A percentile compares a stretch with the other conserved stretches of the same genome.
These are phyloP conservation scores for Drosophila algonquin DNA, from an alignment of 2,888 invertebrate species.

Conservation along the genomic window DNA sequence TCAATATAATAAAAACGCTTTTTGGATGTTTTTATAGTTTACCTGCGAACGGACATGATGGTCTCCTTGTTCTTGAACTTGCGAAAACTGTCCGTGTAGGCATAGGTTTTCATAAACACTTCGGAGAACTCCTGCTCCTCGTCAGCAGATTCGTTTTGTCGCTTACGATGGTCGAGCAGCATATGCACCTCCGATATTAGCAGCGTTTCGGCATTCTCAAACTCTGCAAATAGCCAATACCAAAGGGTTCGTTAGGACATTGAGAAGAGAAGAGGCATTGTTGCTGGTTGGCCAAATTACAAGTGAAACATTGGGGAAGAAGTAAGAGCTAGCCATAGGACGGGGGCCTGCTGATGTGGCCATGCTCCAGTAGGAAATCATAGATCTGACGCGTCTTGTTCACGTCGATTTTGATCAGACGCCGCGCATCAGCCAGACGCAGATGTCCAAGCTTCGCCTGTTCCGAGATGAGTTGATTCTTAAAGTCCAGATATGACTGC, in stretches of 20 bases:
- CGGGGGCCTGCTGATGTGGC: slow-evolving; percentile 85
- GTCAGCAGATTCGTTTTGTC: slow-evolving; percentile 98
- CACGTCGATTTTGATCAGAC: slow-evolving; percentile 95
- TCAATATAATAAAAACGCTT: not conserved
- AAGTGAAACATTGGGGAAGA: slow-evolving; percentile 54
- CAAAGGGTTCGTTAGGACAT: not conserved
- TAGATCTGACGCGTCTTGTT: slow-evolving; percentile 95
- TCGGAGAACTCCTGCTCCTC: slow-evolving; percentile 99
- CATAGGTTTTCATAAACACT: slow-evolving; percentile 97
- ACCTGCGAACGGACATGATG: slow-evolving; percentile 97
- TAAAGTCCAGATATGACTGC: slow-evolving; percentile 91
- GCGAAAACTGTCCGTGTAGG: slow-evolving; percentile 89
- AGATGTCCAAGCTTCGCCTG: slow-evolving; percentile 90
- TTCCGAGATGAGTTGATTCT: slow-evolving; percentile 89
- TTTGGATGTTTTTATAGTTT: slow-evolving; percentile 36
- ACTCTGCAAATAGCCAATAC: slow-evolving; percentile 82
- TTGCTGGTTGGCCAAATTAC: slow-evolving; percentile 52
- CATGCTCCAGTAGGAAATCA: slow-evolving; percentile 90
- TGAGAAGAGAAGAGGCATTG: not conserved
- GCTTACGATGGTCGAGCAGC: slow-evolving; percentile 97
- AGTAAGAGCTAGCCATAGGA: slow-evolving; percentile 23
- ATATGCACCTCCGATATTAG: slow-evolving; percentile 98
- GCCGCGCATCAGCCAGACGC: slow-evolving; percentile 91
- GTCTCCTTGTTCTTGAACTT: slow-evolving; percentile 99
- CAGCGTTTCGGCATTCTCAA: slow-evolving; percentile 98